phyloP scores from a whole-genome alignment of 2,113 vertebrate genomes.

The Limnothrissa miodon region DNA sequence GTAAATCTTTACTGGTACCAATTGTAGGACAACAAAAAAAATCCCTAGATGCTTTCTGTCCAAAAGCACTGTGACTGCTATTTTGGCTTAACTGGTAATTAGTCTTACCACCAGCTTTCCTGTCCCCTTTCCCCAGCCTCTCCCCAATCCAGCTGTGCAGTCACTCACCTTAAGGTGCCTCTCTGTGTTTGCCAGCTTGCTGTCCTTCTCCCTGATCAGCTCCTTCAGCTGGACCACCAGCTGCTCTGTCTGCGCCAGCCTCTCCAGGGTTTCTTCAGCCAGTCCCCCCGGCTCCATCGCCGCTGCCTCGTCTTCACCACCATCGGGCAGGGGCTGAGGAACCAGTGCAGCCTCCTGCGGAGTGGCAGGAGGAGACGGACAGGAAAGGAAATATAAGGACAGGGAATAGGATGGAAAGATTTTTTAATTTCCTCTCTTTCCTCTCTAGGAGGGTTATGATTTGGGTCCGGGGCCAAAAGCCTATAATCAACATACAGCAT shows the following conservation, averaged over 20 bases:
- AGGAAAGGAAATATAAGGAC: background rate
- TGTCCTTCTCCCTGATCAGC: conserved; percentile 84
- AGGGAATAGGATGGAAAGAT: background rate
- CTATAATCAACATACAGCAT: background rate
- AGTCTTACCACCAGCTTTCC: too few relatives aligned
- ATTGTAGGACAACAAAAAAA: too few relatives aligned
- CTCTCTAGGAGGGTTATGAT: background rate
- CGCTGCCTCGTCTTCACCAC: conserved; percentile 28
- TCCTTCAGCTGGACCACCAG: conserved; percentile 86
- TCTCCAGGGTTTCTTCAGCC: conserved; percentile 76
- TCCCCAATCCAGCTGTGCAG: background rate
- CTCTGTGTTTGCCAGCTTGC: conserved; percentile 76
- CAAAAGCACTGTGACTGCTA: too few relatives aligned
- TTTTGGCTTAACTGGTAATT: too few relatives aligned
- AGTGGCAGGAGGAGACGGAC: conserved; percentile 23
- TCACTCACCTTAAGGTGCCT: conserved; percentile 73
- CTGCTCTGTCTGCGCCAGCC: conserved; percentile 80
- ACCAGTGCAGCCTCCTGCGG: conserved; percentile 62
- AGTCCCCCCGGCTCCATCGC: conserved; percentile 46
- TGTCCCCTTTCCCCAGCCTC: background rate
- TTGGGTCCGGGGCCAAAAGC: background rate
- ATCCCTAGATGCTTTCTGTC: too few relatives aligned
- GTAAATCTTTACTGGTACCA: too few relatives aligned
- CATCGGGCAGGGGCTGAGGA: conserved; percentile 57
- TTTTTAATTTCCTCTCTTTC: background rate